A percentile compares a stretch with the other conserved stretches of the same genome.
These are phyloP conservation scores for Tenthredo amoena DNA, from an alignment of 2,888 invertebrate species.

Conservation along the genomic window DNA sequence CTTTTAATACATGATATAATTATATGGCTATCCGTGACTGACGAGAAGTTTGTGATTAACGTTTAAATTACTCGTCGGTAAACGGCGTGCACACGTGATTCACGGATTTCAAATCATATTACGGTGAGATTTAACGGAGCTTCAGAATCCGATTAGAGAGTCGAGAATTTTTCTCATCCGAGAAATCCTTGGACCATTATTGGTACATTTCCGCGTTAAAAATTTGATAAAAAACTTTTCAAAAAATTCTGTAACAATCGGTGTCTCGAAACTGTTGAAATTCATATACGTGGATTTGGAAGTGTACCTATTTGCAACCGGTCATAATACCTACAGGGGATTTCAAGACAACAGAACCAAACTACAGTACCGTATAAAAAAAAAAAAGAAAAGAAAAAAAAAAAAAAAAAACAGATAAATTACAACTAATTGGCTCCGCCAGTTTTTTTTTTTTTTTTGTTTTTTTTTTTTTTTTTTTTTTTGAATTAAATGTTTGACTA, in stretches of 20 bases:
- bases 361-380: background rate
- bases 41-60: background rate
- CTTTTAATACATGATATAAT: background rate
- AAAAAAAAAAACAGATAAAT: background rate
- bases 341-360: conserved; percentile 41
- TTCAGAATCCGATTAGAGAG: too few relatives aligned
- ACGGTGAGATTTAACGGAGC: too few relatives aligned
- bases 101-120: background rate
- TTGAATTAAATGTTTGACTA: conserved; percentile 1
- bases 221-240: background rate
- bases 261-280: too few relatives aligned
- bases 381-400: background rate
- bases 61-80: background rate
- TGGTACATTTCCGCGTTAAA: background rate
- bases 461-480: too few relatives aligned
- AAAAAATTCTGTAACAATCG: too few relatives aligned
- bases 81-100: background rate
- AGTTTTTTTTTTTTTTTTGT: background rate
- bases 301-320: background rate
- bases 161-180: too few relatives aligned
- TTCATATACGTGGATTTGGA: background rate
- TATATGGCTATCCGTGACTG: background rate
- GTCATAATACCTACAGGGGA: conserved; percentile 23
- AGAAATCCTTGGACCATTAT: background rate
- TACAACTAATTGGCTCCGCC: background rate